Base-by-base conservation (phyloP, 2,797 vertebrate genomes). In the Ctenopoma kingsleyae region DNA sequence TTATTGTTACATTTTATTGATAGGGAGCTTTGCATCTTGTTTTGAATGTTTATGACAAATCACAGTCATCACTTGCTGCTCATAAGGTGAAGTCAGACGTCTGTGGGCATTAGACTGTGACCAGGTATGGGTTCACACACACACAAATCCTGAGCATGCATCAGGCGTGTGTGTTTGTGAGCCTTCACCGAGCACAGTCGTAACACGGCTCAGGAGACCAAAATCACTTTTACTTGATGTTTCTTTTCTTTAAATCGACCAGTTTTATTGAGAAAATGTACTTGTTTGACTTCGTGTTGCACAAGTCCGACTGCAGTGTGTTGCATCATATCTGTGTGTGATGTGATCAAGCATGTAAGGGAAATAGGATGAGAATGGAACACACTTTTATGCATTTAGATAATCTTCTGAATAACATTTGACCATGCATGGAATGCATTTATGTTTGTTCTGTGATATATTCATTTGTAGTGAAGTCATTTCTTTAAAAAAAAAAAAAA, bases 91-190 rank as follows among this genome's bases (percentile, higher is more conserved):
- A 36, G 12, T 44, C 36, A 17, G 50, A 65, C 65, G 3, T 2
- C 47, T 32, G 52, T 64, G 57, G 59, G 74, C 63, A 71, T 71
- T 68, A 32, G 58, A 75, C 64, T 64, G 55, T 71, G 63, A 69
- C 40, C 65, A 44, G 49, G 61, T 49, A 71, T 59, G 61, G 38
- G 54, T 53, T 9, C 53, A 22, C 53, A 44, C 56, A 43, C 55
- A 58, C 53, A 44, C 56, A 43, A 40, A 58, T 61, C 66, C 58
- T 71, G 57, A 76, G 71, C n/a, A 78, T 62, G 52, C 46, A 23
- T 17, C 25, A 4, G 2, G 2, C 13, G 36, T 17, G 53, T 52
- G 64, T 50, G 67, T 19, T n/a, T 47, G 48, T 47, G 8, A 0
- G 17, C 5, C 55, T n/a, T 47, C 49, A 67, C 52, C 3, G 55